These are phyloP conservation scores for Lepidocyrtinus sp. DNA, from an alignment of 2,888 invertebrate genomes.

Conservation along the genomic window DNA sequence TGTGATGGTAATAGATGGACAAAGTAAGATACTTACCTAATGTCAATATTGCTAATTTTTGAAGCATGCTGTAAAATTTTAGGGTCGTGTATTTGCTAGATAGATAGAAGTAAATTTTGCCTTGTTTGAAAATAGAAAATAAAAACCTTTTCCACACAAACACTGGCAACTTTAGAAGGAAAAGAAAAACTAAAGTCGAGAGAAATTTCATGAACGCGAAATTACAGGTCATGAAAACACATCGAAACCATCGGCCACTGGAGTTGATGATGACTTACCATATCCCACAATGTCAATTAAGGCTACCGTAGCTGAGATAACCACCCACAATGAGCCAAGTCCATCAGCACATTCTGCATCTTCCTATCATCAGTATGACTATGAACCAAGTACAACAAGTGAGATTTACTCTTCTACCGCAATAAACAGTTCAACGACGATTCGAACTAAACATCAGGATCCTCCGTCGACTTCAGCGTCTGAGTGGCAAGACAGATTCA, in stretches of 20 bases:
- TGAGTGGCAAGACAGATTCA: constrained; percentile 69
- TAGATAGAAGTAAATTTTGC: too few species aligned
- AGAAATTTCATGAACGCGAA: constrained; percentile 44
- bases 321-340: not conserved
- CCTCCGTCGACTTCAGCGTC: constrained; percentile 62
- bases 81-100: too few species aligned
- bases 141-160: too few species aligned
- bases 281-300: not conserved
- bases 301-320: too few species aligned
- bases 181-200: constrained; percentile 8
- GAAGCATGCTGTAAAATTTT: too few species aligned
- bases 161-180: not conserved
- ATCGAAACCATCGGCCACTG: constrained; percentile 19
- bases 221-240: constrained; percentile 60
- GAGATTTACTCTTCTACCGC: constrained; percentile 40
- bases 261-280: not conserved
- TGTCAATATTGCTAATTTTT: too few species aligned
- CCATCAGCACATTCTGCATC: not conserved
- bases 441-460: constrained; percentile 11
- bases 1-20: too few species aligned
- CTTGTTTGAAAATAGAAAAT: too few species aligned
- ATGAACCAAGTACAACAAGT: constrained; percentile 45
- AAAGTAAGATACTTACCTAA: too few species aligned
- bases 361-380: constrained; percentile 20
- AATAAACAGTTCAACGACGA: constrained; percentile 28